Evolutionary conservation across 2,888 invertebrate species (phyloP).

Genomic region (Poecilobothrus nobilitatus): DNA sequence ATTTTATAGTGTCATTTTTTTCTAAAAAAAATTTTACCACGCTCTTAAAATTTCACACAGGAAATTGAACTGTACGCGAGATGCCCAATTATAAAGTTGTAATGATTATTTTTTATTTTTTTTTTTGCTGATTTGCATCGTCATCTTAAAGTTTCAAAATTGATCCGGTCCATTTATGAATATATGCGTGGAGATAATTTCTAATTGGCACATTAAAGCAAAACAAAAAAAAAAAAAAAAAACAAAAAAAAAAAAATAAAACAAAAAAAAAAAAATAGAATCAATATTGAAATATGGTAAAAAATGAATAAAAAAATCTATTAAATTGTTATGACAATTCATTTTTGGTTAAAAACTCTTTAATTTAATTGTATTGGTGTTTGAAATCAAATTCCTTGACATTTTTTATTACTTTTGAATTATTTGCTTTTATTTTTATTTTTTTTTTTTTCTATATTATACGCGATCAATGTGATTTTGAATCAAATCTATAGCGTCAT

Average conservation of each 20-base stretch:
- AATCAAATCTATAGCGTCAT: no score
- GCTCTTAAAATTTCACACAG: no score
- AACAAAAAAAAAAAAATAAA: background rate
- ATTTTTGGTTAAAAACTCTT: background rate
- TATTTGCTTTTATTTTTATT: background rate
- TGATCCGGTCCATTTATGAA: background rate
- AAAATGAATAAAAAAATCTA: background rate
- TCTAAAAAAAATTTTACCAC: no score
- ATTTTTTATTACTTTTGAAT: background rate
- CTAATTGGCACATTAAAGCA: background rate
- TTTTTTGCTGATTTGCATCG: background rate
- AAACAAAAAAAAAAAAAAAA: background rate
- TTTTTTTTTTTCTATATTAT: background rate
- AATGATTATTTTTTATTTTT: no score
- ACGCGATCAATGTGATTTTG: no score
- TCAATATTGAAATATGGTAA: no score
- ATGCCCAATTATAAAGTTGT: no score
- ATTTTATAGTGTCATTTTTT: background rate
- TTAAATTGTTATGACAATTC: constrained; percentile 1
- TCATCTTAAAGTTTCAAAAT: background rate
- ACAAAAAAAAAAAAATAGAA: no score
- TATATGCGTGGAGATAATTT: constrained; percentile 6
- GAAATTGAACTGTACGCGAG: no score
- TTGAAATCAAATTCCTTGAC: background rate
- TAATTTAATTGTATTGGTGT: constrained; percentile 1